A percentile compares a stretch with the other conserved stretches of the same genome.
Conservation (phyloP, 1,140 invertebrate species). For the Trialeurodes vaporariorum region DNA sequence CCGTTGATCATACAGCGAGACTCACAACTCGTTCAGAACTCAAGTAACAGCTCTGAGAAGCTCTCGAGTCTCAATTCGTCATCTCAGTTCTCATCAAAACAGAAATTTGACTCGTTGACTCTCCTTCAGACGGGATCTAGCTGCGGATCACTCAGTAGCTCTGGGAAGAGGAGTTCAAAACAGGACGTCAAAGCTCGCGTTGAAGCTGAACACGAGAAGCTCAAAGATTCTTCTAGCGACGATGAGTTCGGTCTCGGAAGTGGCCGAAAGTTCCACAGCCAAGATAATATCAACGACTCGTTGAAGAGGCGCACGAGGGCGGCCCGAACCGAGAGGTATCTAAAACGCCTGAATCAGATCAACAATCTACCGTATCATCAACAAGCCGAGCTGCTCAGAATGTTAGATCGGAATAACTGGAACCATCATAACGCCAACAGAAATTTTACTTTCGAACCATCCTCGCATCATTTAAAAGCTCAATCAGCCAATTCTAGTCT, state of each 20-base stretch:
- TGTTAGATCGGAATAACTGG: conserved; percentile 10
- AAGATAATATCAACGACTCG: conserved; percentile 45
- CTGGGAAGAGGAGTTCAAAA: conserved; percentile 42
- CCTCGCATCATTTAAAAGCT: conserved; percentile 10
- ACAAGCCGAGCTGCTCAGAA: conserved; percentile 4
- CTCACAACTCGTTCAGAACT: conserved; percentile 17
- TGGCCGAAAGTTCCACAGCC: conserved; percentile 17
- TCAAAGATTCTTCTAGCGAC: conserved; percentile 51
- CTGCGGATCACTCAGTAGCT: conserved; percentile 35
- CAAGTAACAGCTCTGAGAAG: conserved; percentile 24
- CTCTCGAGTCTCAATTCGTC: conserved; percentile 19
- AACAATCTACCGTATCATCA: conserved; percentile 34
- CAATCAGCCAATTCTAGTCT: conserved; percentile 11
- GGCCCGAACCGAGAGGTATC: conserved; percentile 63
- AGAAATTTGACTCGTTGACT: conserved; percentile 15
- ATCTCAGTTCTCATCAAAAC: conserved; percentile 18
- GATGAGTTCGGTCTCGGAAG: conserved; percentile 47
- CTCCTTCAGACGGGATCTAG: conserved; percentile 11
- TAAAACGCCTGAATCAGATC: conserved; percentile 57
- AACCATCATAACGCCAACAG: conserved; percentile 8
- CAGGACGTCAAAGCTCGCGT: conserved; percentile 46
- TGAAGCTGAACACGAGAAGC: conserved; percentile 47
- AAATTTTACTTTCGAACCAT: conserved; percentile 4
- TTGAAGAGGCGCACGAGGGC: conserved; percentile 43
- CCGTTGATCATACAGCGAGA: conserved; percentile 3